These are phyloP conservation scores for Xiphophorus maculatus DNA, from an alignment of 2,113 vertebrate genomes.

Conservation along the genomic window DNA sequence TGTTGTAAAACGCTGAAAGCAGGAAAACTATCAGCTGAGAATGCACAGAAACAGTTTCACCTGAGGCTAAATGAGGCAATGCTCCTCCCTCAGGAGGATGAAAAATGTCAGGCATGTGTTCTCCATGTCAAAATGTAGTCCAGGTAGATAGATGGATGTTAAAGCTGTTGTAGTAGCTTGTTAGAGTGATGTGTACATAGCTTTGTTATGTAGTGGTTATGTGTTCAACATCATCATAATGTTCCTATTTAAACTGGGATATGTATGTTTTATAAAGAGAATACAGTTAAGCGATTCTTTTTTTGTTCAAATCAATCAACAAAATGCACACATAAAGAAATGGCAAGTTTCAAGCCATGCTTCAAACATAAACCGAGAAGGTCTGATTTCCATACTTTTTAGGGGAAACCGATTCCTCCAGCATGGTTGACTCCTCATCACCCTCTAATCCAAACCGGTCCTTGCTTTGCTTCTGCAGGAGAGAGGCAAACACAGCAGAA, in stretches of 20 bases:
- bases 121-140: conserved; percentile 43
- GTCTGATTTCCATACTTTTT: conserved; percentile 86
- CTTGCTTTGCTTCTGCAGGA: conserved; percentile 95
- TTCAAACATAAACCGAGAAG: neutral
- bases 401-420: conserved; percentile 97
- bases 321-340: neutral
- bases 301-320: neutral
- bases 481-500: neutral
- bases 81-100: conserved; percentile 46
- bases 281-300: neutral
- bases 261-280: neutral
- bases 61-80: conserved; percentile 44
- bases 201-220: neutral
- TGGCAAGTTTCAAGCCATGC: neutral
- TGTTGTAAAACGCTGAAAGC: conserved; percentile 27
- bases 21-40: conserved; percentile 47
- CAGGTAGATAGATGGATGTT: conserved; percentile 44
- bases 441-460: conserved; percentile 98
- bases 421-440: conserved; percentile 98
- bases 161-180: conserved; percentile 16
- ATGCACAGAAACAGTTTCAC: conserved; percentile 25
- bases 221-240: conserved; percentile 7
- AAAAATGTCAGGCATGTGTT: conserved; percentile 43
- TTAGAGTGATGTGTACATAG: conserved; percentile 27
- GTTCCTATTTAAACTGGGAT: neutral